Base-by-base conservation (phyloP, 2,888 invertebrate genomes). In the Melanargia galathea region DNA sequence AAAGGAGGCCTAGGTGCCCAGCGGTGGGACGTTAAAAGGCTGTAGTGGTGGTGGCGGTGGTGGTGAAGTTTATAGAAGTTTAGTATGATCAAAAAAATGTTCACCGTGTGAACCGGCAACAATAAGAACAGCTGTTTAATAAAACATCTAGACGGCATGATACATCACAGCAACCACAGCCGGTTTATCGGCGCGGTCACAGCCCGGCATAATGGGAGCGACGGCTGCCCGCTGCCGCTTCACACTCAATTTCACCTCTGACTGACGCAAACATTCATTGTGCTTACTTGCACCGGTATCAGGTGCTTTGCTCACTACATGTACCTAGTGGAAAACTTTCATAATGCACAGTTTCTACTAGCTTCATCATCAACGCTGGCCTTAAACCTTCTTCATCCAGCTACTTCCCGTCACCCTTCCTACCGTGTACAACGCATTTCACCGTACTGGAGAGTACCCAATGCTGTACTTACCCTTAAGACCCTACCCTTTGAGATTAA, bases 191-290 rank as follows among this genome's bases (percentile, higher is more conserved):
- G 81, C 82, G 84, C 80, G 74, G 76, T 78, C 86, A 83, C 86
- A 81, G 87, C 73, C 82, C 82, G 89, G 88, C 86, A 86, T 87
- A 90, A 87, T 90, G 87, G 88, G 90, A 90, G 88, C 90, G 90
- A 90, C 89, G 88, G 84, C 86, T 83, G 76, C 83, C 84, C 88
- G 84, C 91, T 90, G 90, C 89, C 83, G 87, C 89, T 89, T 90
- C 90, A 90, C 91, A 91, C 87, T 88, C 90, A 90, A 91, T 91
- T 91, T 91, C 91, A 90, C 88, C 88, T 90, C 83, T 90, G 91
- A 91, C 83, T 87, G 91, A 90, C 90, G 84, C 88, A 84, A 86
- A 90, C 91, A 90, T 87, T 87, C 80, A 90, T 90, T 86, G 83
- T 80, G 77, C 83, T 82, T 84, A 87, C 87, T 87, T 85, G 72